A percentile compares a stretch with the other conserved stretches of the same genome.
phyloP scores from a whole-genome alignment of 2,888 invertebrate species.

The Platycheirus albimanus region DNA sequence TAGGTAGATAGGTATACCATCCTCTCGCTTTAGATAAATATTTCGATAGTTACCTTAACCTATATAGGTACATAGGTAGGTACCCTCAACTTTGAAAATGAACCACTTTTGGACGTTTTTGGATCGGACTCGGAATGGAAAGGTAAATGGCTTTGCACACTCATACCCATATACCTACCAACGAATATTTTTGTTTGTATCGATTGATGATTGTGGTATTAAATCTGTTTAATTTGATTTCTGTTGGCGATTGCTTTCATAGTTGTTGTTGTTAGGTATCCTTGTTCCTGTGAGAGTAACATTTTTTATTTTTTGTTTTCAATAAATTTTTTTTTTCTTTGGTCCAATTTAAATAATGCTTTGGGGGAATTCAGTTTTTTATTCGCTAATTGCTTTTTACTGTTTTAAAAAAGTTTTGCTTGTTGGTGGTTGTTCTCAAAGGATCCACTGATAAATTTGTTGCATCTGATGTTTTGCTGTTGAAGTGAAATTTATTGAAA shows the following conservation, averaged over 20 bases:
- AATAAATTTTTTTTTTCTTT: slow-evolving; percentile 21
- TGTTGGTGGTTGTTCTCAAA: too few species aligned
- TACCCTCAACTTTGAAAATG: not conserved
- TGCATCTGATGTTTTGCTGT: too few species aligned
- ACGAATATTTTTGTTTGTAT: not conserved
- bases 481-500: too few species aligned
- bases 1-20: not conserved
- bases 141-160: too few species aligned
- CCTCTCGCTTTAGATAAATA: not conserved
- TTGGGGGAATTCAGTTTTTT: too few species aligned
- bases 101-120: not conserved
- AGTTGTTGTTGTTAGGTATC: slow-evolving; percentile 23
- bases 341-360: too few species aligned
- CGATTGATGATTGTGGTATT: slow-evolving; percentile 51
- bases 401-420: too few species aligned
- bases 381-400: too few species aligned
- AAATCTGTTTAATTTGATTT: slow-evolving; percentile 65
- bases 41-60: not conserved
- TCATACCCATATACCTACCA: not conserved
- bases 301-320: not conserved
- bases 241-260: slow-evolving; percentile 57
- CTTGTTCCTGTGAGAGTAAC: not conserved
- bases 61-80: too few species aligned
- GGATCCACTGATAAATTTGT: too few species aligned
- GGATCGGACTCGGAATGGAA: too few species aligned